Conservation (phyloP, 2,113 vertebrate species). For the Proterorhinus semilunaris region DNA sequence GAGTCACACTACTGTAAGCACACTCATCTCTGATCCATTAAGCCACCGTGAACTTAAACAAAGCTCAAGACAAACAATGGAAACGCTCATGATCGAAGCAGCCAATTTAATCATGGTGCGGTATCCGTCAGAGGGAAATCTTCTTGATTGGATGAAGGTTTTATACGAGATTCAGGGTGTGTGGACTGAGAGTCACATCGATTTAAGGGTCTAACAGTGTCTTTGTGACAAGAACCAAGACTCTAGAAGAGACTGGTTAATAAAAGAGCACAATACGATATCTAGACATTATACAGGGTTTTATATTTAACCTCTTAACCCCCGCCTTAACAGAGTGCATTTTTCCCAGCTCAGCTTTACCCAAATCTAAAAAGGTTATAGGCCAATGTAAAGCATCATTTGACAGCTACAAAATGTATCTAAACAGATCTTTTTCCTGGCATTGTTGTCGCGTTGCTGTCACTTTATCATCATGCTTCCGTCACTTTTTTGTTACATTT, state of each 20-base stretch:
- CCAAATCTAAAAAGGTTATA: too few species aligned
- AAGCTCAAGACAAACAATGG: slow-evolving; percentile 27
- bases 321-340: too few species aligned
- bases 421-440: too few species aligned
- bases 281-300: background rate
- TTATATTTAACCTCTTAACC: too few species aligned
- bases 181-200: background rate
- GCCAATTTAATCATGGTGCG: slow-evolving; percentile 24
- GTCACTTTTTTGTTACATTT: too few species aligned
- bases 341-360: too few species aligned
- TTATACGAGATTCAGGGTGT: slow-evolving; percentile 8
- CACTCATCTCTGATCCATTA: slow-evolving; percentile 47
- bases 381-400: too few species aligned
- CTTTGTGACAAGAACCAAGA: too few species aligned
- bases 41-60: slow-evolving; percentile 43
- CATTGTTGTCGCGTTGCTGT: too few species aligned
- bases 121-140: slow-evolving; percentile 35
- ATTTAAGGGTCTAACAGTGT: background rate
- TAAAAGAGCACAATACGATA: background rate
- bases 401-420: too few species aligned
- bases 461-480: too few species aligned
- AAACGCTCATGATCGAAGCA: slow-evolving; percentile 27
- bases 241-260: too few species aligned
- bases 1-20: slow-evolving; percentile 32
- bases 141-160: slow-evolving; percentile 18